Conservation (phyloP, 2,113 vertebrate species). For the Drymodes brunneopygia region DNA sequence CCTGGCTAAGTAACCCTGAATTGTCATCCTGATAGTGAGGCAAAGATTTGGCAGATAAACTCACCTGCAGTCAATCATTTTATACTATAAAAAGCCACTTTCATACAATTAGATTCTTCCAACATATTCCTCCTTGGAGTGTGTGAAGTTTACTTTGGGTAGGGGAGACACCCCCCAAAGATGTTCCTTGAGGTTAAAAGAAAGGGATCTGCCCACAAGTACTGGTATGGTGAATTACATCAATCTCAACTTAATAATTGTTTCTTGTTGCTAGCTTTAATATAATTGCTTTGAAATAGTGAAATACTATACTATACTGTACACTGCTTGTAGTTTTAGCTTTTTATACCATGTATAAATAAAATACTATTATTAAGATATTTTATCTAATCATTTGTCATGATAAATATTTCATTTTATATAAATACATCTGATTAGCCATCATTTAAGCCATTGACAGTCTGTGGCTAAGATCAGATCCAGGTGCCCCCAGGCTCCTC, state of each 20-base stretch:
- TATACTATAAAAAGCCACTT: neutral
- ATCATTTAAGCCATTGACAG: neutral
- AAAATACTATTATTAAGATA: neutral
- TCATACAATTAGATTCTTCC: neutral
- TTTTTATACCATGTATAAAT: neutral
- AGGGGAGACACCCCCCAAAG: accelerated
- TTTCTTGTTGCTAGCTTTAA: neutral
- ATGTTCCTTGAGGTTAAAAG: neutral
- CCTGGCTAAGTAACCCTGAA: neutral
- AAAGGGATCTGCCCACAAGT: neutral
- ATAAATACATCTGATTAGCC: neutral
- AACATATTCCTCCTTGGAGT: neutral
- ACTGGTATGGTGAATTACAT: neutral
- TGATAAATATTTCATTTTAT: neutral
- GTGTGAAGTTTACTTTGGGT: neutral
- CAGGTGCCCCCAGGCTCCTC: neutral
- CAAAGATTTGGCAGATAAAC: neutral
- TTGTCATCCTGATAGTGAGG: neutral
- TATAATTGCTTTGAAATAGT: no score
- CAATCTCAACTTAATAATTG: neutral
- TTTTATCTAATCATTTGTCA: neutral
- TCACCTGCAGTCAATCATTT: neutral
- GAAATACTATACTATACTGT: no score
- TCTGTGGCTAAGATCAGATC: neutral
- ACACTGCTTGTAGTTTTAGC: neutral